Base-by-base conservation (phyloP, 2,113 vertebrate species). In the Hystrix brachyura region DNA sequence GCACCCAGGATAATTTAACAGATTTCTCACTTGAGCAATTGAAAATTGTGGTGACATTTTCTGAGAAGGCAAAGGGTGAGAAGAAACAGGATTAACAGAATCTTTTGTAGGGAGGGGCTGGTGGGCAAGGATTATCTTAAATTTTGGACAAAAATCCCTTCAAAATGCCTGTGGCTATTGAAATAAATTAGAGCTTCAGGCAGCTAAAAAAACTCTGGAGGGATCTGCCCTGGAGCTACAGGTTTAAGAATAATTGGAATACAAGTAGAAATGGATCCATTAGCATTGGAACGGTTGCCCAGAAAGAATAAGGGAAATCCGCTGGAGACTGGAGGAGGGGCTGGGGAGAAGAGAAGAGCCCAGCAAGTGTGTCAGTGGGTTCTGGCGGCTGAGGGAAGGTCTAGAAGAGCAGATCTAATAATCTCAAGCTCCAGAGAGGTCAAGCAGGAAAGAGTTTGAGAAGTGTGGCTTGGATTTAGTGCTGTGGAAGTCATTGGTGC, bases 211-310 rank as follows among this genome's bases (percentile, higher is more conserved):
- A 43, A 17, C 69, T 65, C 29, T 0, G 51, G 51, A 92, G 64
- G 64, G 57, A 17, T 93, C 43, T 89, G 71, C 82, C 83, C 83
- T 64, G 34, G 79, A 93, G 92, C 90, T 72, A 53, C 15, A 85
- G 72, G 29, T 72, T 86, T 82, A 86, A 80, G 90, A 86, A 48
- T 69, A 91, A 84, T 19, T 91, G 92, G 72, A 87, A 48, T 90
- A 69, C 79, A 88, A 90, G 85, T 78, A 38, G 64, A 71, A 94
- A 85, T 79, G 48, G 48, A 82, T 23, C 21, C 29, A 89, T 88
- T 86, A 71, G 60, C 95, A 92, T 82, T 43, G 94, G 74, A 94
- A 93, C 93, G 90, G 79, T 38, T 78, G 46, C 34, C 38, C 14
- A 1, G 32, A 91, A 51, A 65, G 78, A 2, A 25, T 67, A 34